Evolutionary conservation across 1,140 invertebrate species (phyloP), one percentile per base, ranked within the genome.

Genomic region (Steinernema feltiae): DNA sequence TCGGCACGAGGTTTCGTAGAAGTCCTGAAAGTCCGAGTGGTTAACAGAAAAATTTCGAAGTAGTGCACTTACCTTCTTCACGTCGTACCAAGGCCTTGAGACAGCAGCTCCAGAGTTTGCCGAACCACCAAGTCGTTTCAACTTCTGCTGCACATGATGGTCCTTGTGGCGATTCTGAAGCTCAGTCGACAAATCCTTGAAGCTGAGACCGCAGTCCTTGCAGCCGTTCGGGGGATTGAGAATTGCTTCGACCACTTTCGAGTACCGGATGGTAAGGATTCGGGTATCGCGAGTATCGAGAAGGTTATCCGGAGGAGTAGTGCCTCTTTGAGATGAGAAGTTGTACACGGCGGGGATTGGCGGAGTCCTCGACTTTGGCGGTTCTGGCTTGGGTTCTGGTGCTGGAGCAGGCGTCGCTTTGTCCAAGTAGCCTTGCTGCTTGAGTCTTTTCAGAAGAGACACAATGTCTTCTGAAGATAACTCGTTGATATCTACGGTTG

Each of bases 351-450:
- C 53, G 18, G 77, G 27, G 24, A 73, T 78, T 29, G 79, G 48
- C 48, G 69, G 70, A 29, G 53, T 63, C 7, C 24, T 27, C 15
- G 53, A 63, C 53, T 63, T 63, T 21, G 53, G 53, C 15, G 53
- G 53, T 27, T 63, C 53, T 15, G 53, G 53, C 53, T 71, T 70
- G 27, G 71, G 29, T 24, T 69, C 69, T 17, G 71, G 29, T 24
- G 32, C 69, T 17, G 31, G 79, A 27, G 78, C 75, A 21, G 76
- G 29, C 15, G 76, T 32, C 0, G 48, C 24, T 17, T 29, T 73
- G 0, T 71, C 48, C 12, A 81, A 30, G 30, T 82, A 48, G 18
- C 79, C 78, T 53, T 77, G 30, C 27, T 69, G 24, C 48, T 76
- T n/a, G 12, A 80, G 69, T 48, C 35, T 27, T 30, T 79, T 74